phyloP scores from a whole-genome alignment of 1,140 invertebrate genomes.

The Tachypleus tridentatus region DNA sequence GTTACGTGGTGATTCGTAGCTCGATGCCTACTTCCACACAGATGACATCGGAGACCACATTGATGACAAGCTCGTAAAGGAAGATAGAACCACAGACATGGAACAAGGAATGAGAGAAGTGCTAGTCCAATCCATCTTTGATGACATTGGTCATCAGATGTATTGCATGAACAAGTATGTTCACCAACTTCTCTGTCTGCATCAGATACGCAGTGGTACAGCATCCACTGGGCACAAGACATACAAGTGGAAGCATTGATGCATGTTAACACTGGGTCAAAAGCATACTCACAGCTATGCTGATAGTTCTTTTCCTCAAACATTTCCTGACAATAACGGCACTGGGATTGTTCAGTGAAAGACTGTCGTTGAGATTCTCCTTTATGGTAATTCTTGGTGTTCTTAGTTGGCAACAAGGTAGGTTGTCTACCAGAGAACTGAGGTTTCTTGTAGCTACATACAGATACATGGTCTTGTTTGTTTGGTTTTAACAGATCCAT shows the following conservation, averaged over 20 bases:
- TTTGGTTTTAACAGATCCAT: slow-evolving; percentile 40
- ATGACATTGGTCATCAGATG: slow-evolving; percentile 42
- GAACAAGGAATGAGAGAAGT: slow-evolving; percentile 71
- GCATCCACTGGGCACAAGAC: slow-evolving; percentile 60
- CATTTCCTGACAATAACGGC: slow-evolving; percentile 38
- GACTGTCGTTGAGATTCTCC: slow-evolving; percentile 7
- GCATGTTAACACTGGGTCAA: slow-evolving; percentile 63
- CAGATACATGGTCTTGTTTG: slow-evolving; percentile 34
- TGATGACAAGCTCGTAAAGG: slow-evolving; percentile 70
- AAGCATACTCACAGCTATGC: slow-evolving; percentile 76
- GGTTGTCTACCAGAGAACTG: slow-evolving; percentile 10
- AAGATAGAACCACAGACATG: slow-evolving; percentile 86
- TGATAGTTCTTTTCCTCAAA: slow-evolving; percentile 61
- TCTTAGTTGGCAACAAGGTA: slow-evolving; percentile 48
- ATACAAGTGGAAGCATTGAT: slow-evolving; percentile 75
- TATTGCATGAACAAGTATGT: slow-evolving; percentile 62
- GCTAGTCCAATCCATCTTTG: slow-evolving; percentile 67
- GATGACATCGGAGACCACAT: slow-evolving; percentile 58
- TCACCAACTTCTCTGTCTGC: slow-evolving; percentile 53
- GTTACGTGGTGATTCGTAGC: neutral
- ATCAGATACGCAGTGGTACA: slow-evolving; percentile 86
- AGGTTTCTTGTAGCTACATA: slow-evolving; percentile 47
- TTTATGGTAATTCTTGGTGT: slow-evolving; percentile 38
- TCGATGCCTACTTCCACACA: slow-evolving; percentile 69
- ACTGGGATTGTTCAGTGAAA: slow-evolving; percentile 27